phyloP scores from a whole-genome alignment of 2,888 invertebrate species.

The Calameuta pallipes region DNA sequence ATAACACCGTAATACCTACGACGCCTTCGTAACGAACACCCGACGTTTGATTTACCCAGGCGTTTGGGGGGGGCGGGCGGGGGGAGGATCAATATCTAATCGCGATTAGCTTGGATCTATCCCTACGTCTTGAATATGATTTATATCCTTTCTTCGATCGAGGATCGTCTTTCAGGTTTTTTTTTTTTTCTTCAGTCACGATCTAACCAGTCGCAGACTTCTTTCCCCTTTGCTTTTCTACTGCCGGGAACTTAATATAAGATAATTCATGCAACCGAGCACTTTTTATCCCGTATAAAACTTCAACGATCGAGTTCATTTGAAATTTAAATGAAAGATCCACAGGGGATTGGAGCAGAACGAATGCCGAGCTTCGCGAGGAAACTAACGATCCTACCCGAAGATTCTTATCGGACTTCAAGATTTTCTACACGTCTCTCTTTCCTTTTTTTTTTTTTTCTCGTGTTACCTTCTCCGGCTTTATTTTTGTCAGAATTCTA shows the following conservation, averaged over 20 bases:
- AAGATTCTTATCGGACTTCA: neutral
- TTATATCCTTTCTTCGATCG: neutral
- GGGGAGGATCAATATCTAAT: neutral
- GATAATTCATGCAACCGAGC: slow-evolving; percentile 43
- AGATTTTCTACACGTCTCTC: neutral
- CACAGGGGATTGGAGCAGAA: slow-evolving; percentile 22
- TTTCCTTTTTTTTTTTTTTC: neutral
- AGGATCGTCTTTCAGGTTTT: neutral
- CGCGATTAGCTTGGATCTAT: neutral
- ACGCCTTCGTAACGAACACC: neutral
- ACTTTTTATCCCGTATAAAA: slow-evolving; percentile 36
- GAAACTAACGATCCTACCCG: neutral
- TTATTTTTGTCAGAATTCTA: neutral
- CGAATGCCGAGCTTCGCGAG: neutral
- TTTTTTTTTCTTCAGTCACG: neutral
- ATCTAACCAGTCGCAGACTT: neutral
- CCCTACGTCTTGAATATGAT: neutral
- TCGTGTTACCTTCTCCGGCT: neutral
- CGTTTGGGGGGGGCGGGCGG: too few species aligned
- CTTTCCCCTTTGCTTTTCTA: neutral
- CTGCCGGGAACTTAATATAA: slow-evolving; percentile 28
- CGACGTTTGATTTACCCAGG: neutral
- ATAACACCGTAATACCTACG: neutral
- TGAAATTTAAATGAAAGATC: slow-evolving; percentile 40
- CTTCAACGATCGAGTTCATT: slow-evolving; percentile 36